Conservation (phyloP, 2,797 vertebrate species). For the Gallinago solitaria region DNA sequence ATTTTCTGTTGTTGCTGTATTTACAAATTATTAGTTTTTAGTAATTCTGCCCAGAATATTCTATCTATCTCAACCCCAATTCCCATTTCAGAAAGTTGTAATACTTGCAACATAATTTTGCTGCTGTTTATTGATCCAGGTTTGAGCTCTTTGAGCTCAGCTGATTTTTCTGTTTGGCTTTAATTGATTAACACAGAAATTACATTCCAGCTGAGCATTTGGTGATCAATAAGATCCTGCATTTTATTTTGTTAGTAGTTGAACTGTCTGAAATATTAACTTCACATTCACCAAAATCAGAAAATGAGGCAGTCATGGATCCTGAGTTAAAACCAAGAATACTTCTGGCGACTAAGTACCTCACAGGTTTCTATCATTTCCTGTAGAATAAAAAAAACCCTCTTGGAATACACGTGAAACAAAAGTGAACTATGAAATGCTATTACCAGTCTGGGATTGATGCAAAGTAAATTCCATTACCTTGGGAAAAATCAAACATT, state of each 20-base stretch:
- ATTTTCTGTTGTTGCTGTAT: neutral
- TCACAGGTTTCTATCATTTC: constrained; percentile 2
- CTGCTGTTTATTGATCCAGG: neutral
- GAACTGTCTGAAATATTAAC: neutral
- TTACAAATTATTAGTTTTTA: neutral
- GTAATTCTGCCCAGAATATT: neutral
- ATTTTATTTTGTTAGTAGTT: neutral
- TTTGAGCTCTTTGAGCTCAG: neutral
- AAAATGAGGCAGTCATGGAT: neutral
- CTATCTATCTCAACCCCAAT: neutral
- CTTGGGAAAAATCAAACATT: neutral
- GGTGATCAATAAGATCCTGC: neutral
- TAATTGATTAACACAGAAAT: neutral
- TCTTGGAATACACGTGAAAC: neutral
- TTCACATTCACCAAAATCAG: neutral
- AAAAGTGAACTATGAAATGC: neutral
- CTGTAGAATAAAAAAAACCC: neutral
- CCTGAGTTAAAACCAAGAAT: neutral
- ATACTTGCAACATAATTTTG: neutral
- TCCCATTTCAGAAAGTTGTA: neutral
- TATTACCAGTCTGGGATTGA: neutral
- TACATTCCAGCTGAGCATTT: neutral
- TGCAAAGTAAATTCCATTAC: neutral
- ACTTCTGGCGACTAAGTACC: neutral
- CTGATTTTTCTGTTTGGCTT: neutral